Evolutionary conservation across 92 coral and sea anemone genomes (phyloP).

Genomic region (Hydrozoanthus gracilis): DNA sequence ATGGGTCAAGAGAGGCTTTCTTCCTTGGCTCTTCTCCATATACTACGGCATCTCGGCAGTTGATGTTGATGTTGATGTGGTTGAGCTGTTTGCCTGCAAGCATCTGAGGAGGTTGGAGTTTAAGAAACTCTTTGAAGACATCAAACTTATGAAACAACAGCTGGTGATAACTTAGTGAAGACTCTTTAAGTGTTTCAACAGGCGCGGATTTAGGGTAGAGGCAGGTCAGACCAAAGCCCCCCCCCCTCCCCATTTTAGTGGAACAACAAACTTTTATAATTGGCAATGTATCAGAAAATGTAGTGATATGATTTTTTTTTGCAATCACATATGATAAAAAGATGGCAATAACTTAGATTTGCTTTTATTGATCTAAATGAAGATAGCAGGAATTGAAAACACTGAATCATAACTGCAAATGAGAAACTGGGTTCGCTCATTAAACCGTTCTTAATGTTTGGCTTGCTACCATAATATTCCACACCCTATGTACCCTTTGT

Average conservation of each 20-base stretch:
- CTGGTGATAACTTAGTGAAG: not conserved
- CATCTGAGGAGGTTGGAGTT: too few relatives aligned
- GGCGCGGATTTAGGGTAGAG: not conserved
- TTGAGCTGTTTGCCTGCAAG: too few relatives aligned
- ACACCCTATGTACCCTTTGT: too few relatives aligned
- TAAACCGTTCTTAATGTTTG: too few relatives aligned
- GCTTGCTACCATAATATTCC: too few relatives aligned
- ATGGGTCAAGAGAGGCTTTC: too few relatives aligned
- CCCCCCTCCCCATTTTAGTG: not conserved
- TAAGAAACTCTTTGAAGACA: not conserved
- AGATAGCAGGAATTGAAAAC: not conserved
- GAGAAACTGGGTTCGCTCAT: too few relatives aligned
- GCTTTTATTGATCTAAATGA: not conserved
- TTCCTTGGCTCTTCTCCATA: too few relatives aligned
- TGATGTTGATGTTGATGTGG: too few relatives aligned
- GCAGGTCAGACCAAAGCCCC: not conserved
- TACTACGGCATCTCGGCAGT: too few relatives aligned
- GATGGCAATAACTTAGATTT: too few relatives aligned
- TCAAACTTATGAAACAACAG: not conserved
- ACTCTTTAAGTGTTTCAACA: not conserved
- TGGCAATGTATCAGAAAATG: not conserved
- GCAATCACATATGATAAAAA: not conserved
- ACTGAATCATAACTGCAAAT: not conserved
- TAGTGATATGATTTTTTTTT: not conserved
- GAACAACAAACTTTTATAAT: not conserved